These are phyloP conservation scores for Eupeodes corollae DNA, from an alignment of 1,140 invertebrate species.

Conservation along the genomic window DNA sequence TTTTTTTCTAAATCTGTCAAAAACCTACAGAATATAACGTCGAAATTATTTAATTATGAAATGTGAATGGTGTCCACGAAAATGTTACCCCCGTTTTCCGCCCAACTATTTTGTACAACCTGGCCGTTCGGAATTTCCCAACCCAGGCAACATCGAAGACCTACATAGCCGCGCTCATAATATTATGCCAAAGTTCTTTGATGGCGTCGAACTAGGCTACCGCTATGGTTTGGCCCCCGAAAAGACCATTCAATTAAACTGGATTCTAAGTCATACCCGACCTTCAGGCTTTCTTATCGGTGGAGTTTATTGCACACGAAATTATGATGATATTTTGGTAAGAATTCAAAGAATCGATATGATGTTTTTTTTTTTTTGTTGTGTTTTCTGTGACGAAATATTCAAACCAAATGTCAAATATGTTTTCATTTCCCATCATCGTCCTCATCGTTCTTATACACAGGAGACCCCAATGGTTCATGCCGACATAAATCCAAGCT, in stretches of 20 bases:
- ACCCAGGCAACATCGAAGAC: conserved; percentile 29
- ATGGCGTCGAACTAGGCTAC: conserved; percentile 30
- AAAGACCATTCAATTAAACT: conserved; percentile 21
- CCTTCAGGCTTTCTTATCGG: conserved; percentile 31
- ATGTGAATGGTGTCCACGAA: conserved; percentile 9
- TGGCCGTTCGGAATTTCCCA: conserved; percentile 15
- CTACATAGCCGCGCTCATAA: conserved; percentile 23
- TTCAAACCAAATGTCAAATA: not conserved
- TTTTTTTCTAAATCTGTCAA: too few relatives aligned
- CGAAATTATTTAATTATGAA: too few relatives aligned
- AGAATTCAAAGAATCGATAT: not conserved
- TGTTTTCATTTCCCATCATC: not conserved
- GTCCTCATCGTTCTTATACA: not conserved
- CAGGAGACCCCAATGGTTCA: conserved; percentile 28
- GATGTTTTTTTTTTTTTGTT: not conserved
- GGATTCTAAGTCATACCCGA: conserved; percentile 26
- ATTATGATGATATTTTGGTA: conserved; percentile 26
- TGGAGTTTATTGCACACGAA: conserved; percentile 25
- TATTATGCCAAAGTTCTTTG: conserved; percentile 32
- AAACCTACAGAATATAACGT: too few relatives aligned
- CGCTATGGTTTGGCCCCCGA: conserved; percentile 23
- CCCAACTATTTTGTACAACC: conserved; percentile 17
- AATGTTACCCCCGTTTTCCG: conserved; percentile 11
- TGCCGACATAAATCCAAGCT: conserved; percentile 30
- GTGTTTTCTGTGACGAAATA: not conserved